Evolutionary conservation across 2,888 invertebrate species (phyloP), one percentile per base, ranked within the genome.

Genomic region (Morpho achilles): DNA sequence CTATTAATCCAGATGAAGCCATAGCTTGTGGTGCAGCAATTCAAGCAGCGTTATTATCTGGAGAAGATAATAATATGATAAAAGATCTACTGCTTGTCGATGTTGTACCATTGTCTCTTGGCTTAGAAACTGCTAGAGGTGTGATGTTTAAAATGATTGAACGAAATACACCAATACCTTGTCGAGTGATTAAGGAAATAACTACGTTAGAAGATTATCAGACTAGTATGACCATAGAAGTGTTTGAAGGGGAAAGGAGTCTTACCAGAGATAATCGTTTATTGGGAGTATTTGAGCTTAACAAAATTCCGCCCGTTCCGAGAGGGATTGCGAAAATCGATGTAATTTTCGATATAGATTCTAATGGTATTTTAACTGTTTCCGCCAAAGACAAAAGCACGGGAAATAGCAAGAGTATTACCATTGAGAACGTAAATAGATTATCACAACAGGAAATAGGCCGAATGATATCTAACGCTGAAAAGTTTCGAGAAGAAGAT

Each of bases 21-120:
- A 79, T 86, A 0, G 87, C 86, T 0, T 74, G 72, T 32, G 87
- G 87, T 1, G 86, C 86, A 4, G 87, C 87, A 0, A 77, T 87
- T 2, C 84, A 84, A 67, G 87, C 85, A 0, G 86, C 85, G 0
- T 67, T 80, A 7, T 46, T 86, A 2, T 74, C 68, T 10, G 81
- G 82, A 0, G 65, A 79, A 40, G 56, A 60, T 9, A 72, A 79
- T 54, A 63, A 73, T 9, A 74, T 68, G 8, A 73, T 82, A 4
- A 69, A 76, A 50, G 71, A 82, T 49, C 46, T 82, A 0, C 55
- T 76, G 1, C 63, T 86, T 52, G 73, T 82, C 0, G 86, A 87
- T 43, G 83, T 85, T 0, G 80, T 85, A 1, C 84, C 86, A 8
- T 60, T 86, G 40, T 82, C 86, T 9, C 49, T 87, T 45, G 87